Percentiles rank a stretch among this genome's conserved stretches.
These are phyloP conservation scores for Ophthalmotilapia sp. DNA, from an alignment of 2,113 vertebrate species.

Conservation along the genomic window DNA sequence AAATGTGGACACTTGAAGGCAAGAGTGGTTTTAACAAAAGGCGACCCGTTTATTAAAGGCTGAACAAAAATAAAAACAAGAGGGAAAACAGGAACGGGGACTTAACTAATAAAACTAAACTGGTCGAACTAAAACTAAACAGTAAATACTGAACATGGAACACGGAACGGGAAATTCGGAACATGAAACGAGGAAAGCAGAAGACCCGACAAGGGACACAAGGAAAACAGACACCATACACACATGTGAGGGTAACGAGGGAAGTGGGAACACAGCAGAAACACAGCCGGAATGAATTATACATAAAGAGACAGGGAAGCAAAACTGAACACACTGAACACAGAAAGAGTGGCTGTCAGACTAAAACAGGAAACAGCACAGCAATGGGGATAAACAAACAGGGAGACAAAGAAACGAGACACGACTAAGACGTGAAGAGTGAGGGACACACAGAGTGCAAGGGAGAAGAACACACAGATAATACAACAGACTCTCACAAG, in stretches of 20 bases:
- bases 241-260: not conserved
- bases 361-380: not conserved
- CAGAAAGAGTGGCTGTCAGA: not conserved
- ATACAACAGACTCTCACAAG: not conserved
- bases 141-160: not conserved
- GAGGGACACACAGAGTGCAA: not conserved
- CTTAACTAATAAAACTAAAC: not conserved
- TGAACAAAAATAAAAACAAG: not conserved
- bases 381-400: not conserved
- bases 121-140: not conserved
- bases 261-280: not conserved
- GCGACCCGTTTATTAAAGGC: rapidly evolving
- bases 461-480: not conserved
- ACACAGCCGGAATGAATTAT: not conserved
- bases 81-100: not conserved
- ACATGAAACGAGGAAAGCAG: not conserved
- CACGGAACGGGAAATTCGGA: not conserved
- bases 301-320: not conserved
- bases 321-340: not conserved
- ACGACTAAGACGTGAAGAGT: not conserved
- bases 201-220: not conserved
- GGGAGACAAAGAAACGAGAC: not conserved
- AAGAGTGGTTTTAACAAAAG: not conserved
- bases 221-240: not conserved
- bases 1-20: not conserved